Conservation (phyloP, 1,140 invertebrate genomes). For the Sitophilus oryzae region DNA sequence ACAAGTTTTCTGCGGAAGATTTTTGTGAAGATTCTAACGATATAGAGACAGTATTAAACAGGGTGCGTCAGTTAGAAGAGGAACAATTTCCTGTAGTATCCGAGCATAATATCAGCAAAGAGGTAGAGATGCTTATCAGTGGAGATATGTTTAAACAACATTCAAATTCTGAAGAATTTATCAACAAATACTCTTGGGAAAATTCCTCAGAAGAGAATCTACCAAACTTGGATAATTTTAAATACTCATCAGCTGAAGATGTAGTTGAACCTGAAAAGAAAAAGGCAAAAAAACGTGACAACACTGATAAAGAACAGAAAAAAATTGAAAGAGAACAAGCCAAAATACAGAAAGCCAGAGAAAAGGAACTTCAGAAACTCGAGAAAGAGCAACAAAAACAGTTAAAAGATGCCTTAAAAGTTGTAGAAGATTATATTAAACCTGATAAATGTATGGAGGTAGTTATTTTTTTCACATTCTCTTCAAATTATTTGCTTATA, state of each 20-base stretch:
- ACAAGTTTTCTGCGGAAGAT: conserved; percentile 8
- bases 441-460: conserved; percentile 54
- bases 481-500: neutral
- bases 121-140: neutral
- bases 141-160: too few relatives aligned
- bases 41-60: neutral
- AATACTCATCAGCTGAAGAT: too few relatives aligned
- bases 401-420: conserved; percentile 35
- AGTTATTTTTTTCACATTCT: conserved; percentile 15
- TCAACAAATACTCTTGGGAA: too few relatives aligned
- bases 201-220: too few relatives aligned
- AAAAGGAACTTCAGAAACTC: conserved; percentile 36
- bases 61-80: neutral
- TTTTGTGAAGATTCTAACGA: conserved; percentile 14
- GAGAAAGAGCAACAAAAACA: conserved; percentile 40
- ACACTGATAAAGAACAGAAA: conserved; percentile 8
- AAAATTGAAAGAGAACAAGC: conserved; percentile 15
- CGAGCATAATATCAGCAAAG: neutral
- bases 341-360: conserved; percentile 16
- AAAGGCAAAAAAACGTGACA: conserved; percentile 3
- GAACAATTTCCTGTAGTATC: neutral
- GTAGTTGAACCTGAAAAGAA: conserved; percentile 5
- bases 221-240: too few relatives aligned
- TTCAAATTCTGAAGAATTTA: too few relatives aligned
- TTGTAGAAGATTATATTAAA: conserved; percentile 43